phyloP scores from a whole-genome alignment of 2,113 vertebrate species.

The Vombatus ursinus region DNA sequence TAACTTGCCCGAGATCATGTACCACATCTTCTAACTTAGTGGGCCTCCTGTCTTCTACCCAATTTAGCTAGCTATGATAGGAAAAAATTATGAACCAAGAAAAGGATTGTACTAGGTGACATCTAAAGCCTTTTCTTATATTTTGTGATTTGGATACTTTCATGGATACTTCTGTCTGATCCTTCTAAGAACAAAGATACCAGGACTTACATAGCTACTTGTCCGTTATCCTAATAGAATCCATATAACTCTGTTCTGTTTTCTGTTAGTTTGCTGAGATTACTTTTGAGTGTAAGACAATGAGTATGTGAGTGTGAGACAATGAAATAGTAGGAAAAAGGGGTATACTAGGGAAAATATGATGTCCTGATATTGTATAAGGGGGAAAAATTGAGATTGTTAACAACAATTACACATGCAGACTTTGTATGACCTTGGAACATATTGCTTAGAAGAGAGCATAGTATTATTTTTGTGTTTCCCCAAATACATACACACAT shows the following conservation, averaged over 20 bases:
- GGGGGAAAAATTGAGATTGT: conserved; percentile 55
- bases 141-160: conserved; percentile 9
- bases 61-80: background rate
- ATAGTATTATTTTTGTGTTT: conserved; percentile 20
- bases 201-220: background rate
- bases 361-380: conserved; percentile 39
- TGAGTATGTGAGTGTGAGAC: background rate
- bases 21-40: background rate
- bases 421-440: conserved; percentile 35
- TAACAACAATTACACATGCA: conserved; percentile 51
- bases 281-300: conserved; percentile 30
- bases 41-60: background rate
- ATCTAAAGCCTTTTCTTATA: background rate
- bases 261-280: conserved; percentile 21
- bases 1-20: background rate
- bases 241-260: background rate
- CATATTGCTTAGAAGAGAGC: conserved; percentile 27
- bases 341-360: conserved; percentile 49
- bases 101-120: conserved; percentile 15
- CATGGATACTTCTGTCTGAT: background rate
- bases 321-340: background rate
- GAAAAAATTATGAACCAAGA: background rate
- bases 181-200: background rate
- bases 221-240: background rate
- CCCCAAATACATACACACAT: conserved; percentile 7